Percentiles rank a stretch among this genome's conserved stretches.
These are phyloP conservation scores for Drosophila dunni DNA, from an alignment of 1,140 invertebrate genomes.

Conservation along the genomic window DNA sequence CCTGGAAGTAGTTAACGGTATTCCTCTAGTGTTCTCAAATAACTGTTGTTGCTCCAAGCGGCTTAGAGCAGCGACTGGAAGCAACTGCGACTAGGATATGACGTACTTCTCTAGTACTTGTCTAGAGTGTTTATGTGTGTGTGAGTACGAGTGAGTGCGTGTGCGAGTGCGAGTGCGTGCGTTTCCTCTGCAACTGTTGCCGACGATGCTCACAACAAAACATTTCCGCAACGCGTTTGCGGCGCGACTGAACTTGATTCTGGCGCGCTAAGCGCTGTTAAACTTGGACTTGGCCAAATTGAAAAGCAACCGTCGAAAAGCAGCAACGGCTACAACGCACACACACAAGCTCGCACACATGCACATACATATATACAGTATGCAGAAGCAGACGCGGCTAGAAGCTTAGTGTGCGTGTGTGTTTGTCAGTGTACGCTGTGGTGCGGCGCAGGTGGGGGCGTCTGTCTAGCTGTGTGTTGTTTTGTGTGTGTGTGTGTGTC, in stretches of 20 bases:
- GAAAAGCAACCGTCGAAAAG: constrained; percentile 51
- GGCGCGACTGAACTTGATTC: constrained; percentile 84
- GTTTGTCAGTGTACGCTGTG: no score
- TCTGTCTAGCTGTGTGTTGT: neutral
- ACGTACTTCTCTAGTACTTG: neutral
- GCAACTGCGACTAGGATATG: constrained; percentile 5
- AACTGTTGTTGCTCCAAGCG: constrained; percentile 4
- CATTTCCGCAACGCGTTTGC: constrained; percentile 82
- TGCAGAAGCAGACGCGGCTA: constrained; percentile 39
- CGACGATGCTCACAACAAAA: constrained; percentile 72
- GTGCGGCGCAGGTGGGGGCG: constrained; percentile 17
- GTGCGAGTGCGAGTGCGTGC: constrained; percentile 20
- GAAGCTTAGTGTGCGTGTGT: constrained; percentile 19
- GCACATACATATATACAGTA: neutral
- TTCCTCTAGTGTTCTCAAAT: constrained; percentile 1
- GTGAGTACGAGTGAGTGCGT: no score
- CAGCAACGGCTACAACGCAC: constrained; percentile 25
- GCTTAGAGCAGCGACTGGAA: neutral
- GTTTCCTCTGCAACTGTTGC: constrained; percentile 44
- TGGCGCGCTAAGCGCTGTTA: constrained; percentile 76
- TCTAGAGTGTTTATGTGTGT: no score
- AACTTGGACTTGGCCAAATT: constrained; percentile 82
- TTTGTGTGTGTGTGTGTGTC: constrained; percentile 3
- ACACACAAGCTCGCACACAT: neutral
- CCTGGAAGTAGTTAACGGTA: constrained; percentile 11